Evolutionary conservation across 2,797 vertebrate genomes (phyloP).

Genomic region (Sebastes steindachneri): DNA sequence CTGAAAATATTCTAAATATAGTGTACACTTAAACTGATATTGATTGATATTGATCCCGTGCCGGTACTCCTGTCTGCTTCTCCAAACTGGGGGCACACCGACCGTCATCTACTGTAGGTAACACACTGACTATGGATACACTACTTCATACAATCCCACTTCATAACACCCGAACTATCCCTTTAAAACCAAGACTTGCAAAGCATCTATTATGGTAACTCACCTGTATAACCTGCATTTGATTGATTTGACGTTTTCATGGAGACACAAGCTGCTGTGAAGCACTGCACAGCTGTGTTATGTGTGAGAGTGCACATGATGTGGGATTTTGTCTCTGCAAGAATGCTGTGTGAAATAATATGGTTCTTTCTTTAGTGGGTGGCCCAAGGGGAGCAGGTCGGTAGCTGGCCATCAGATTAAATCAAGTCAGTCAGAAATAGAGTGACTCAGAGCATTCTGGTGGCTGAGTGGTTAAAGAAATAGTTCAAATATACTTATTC

Average conservation of each 20-base stretch:
- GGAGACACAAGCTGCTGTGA: neutral
- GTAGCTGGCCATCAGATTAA: neutral
- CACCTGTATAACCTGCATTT: neutral
- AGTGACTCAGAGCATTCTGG: neutral
- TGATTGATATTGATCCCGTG: no score
- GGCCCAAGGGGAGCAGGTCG: neutral
- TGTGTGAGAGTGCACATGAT: neutral
- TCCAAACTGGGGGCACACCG: no score
- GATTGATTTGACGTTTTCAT: neutral
- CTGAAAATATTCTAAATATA: no score
- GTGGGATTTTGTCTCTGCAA: neutral
- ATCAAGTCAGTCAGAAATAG: neutral
- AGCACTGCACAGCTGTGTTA: neutral
- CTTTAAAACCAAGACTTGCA: no score
- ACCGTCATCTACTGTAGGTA: no score
- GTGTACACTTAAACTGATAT: no score
- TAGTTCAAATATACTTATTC: neutral
- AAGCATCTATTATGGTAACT: neutral
- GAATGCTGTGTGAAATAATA: conserved; percentile 15
- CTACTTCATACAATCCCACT: no score
- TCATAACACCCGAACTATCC: no score
- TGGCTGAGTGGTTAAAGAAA: neutral
- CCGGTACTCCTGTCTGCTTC: no score
- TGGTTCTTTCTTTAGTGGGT: neutral
- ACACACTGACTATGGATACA: no score